A percentile compares a stretch with the other conserved stretches of the same genome.
These are phyloP conservation scores for Cosmopolites sordidus DNA, from an alignment of 2,888 invertebrate species.

Conservation along the genomic window DNA sequence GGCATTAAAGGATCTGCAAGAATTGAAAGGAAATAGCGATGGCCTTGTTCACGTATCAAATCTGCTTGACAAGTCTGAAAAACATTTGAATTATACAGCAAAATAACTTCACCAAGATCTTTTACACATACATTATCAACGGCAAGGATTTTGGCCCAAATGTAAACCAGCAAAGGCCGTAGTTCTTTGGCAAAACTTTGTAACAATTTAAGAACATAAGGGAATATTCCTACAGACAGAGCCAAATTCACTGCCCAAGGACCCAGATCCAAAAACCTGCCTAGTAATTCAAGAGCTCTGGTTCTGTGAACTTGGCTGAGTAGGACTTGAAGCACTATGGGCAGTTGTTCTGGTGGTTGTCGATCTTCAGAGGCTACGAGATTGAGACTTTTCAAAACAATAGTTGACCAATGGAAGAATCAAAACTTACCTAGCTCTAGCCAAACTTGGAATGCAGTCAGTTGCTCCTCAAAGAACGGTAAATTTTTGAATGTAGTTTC, in stretches of 20 bases:
- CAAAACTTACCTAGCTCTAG: conserved; percentile 62
- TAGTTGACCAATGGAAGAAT: no score
- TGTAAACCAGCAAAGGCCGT: conserved; percentile 89
- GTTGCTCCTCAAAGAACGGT: conserved; percentile 95
- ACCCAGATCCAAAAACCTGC: conserved; percentile 87
- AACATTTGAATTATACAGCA: not conserved
- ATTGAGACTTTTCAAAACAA: not conserved
- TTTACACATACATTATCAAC: conserved; percentile 79
- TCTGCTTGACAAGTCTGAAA: conserved; percentile 89
- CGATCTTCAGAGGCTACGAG: conserved; percentile 59
- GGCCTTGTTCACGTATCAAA: conserved; percentile 87
- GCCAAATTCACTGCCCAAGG: conserved; percentile 95
- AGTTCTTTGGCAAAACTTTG: conserved; percentile 93
- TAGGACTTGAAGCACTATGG: conserved; percentile 89
- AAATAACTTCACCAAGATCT: not conserved
- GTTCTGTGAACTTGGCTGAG: conserved; percentile 81
- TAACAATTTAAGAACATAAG: conserved; percentile 93
- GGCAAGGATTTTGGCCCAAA: conserved; percentile 98
- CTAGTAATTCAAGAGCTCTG: conserved; percentile 89
- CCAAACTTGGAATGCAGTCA: conserved; percentile 97
- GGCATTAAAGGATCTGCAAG: conserved; percentile 82
- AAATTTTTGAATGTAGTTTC: conserved; percentile 66
- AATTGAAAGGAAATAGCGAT: conserved; percentile 91
- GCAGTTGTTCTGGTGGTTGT: conserved; percentile 92
- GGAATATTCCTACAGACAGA: conserved; percentile 96